These are phyloP conservation scores for Agrotis clavis DNA, from an alignment of 2,888 invertebrate species.

Conservation along the genomic window DNA sequence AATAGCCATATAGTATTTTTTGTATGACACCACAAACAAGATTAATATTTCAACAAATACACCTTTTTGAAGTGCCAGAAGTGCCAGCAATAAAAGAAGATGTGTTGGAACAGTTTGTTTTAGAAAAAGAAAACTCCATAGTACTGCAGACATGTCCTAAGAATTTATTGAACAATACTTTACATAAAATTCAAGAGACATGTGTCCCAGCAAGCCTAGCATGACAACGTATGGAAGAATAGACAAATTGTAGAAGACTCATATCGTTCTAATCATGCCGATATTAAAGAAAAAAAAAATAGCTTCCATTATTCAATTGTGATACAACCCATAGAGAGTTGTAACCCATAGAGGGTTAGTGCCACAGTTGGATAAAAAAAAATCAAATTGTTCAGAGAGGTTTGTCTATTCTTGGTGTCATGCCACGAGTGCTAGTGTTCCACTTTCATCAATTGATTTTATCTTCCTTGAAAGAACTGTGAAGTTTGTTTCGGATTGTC, in stretches of 20 bases:
- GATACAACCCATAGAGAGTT: no score
- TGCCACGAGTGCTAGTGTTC: no score
- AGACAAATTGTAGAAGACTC: no score
- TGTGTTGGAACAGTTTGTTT: constrained; percentile 23
- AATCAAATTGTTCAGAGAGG: no score
- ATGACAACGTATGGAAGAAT: no score
- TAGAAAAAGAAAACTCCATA: constrained; percentile 13
- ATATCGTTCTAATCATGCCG: no score
- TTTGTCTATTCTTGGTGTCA: no score
- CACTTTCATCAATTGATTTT: neutral
- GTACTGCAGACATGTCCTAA: neutral
- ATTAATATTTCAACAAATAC: constrained; percentile 8
- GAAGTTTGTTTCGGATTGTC: constrained; percentile 25
- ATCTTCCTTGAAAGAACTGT: constrained; percentile 37
- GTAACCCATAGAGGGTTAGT: no score
- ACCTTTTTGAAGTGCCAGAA: neutral
- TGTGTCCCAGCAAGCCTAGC: neutral
- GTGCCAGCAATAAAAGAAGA: constrained; percentile 7
- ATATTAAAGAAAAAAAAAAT: no score
- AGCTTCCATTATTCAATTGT: no score
- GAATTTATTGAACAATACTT: constrained; percentile 19
- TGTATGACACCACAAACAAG: constrained; percentile 7
- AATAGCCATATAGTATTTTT: no score
- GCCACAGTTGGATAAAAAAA: no score
- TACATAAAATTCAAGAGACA: constrained; percentile 9